phyloP scores from a whole-genome alignment of 2,113 vertebrate genomes.

The Oncorhynchus mykiss region DNA sequence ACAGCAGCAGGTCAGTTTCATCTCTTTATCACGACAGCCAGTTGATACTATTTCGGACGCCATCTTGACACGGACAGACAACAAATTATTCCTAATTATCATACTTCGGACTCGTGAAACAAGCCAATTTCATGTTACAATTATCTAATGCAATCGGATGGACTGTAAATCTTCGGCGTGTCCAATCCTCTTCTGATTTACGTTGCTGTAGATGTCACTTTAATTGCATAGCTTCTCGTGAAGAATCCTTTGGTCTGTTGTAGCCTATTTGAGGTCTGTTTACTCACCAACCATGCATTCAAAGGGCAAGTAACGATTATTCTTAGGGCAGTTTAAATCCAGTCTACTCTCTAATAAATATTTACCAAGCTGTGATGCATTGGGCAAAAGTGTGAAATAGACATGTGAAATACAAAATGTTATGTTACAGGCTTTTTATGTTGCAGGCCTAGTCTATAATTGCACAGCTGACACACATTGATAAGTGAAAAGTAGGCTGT shows the following conservation, averaged over 20 bases:
- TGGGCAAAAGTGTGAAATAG: background rate
- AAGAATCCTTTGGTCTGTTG: background rate
- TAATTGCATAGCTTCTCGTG: slow-evolving; percentile 18
- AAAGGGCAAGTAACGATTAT: no score
- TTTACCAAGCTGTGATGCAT: background rate
- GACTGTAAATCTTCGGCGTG: slow-evolving; percentile 25
- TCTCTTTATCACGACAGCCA: slow-evolving; percentile 40
- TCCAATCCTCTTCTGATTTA: slow-evolving; percentile 11
- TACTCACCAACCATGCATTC: background rate
- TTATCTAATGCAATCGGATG: slow-evolving; percentile 24
- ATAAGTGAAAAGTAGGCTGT: background rate
- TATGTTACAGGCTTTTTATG: background rate
- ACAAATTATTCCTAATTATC: slow-evolving; percentile 61
- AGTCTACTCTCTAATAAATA: background rate
- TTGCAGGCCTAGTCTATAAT: background rate
- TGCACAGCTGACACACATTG: background rate
- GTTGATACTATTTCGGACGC: slow-evolving; percentile 62
- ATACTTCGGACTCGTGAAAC: slow-evolving; percentile 28
- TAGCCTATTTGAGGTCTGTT: background rate
- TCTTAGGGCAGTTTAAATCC: background rate
- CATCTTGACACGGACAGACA: slow-evolving; percentile 63
- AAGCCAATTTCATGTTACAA: slow-evolving; percentile 35
- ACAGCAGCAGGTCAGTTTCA: slow-evolving; percentile 58
- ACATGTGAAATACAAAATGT: background rate
- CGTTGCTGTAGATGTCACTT: slow-evolving; percentile 10